phyloP scores from a whole-genome alignment of 2,113 vertebrate species.

The Orthonyx spaldingii region DNA sequence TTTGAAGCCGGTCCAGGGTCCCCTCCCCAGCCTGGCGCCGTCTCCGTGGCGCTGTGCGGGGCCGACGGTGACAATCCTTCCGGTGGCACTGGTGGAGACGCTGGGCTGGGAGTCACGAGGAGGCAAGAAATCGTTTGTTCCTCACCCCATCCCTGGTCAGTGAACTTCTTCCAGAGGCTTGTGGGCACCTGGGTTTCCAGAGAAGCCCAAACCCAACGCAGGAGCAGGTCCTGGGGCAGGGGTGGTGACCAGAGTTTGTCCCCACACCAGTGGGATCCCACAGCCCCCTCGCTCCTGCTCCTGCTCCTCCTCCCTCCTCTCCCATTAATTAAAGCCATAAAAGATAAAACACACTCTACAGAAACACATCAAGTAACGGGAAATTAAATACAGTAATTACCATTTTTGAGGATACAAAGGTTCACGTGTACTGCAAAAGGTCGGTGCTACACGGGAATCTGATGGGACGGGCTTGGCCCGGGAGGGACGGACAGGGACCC shows the following conservation, averaged over 20 bases:
- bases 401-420: constrained; percentile 29
- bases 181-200: neutral
- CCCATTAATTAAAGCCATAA: neutral
- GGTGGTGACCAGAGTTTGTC: neutral
- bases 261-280: neutral
- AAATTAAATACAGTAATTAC: constrained; percentile 21
- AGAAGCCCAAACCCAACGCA: accelerated
- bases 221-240: neutral
- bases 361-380: neutral
- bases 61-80: accelerated
- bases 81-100: neutral
- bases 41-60: accelerated
- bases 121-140: neutral
- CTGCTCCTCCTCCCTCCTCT: neutral
- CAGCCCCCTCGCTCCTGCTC: accelerated
- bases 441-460: neutral
- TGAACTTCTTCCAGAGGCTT: neutral
- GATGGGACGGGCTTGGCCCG: neutral
- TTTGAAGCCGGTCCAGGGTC: neutral
- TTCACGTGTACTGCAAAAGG: constrained; percentile 52
- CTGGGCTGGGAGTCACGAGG: neutral
- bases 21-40: neutral
- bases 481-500: neutral
- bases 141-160: neutral
- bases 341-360: neutral